Conservation (phyloP, 2,797 vertebrate genomes). For the Chaetodon trifasciatus region DNA sequence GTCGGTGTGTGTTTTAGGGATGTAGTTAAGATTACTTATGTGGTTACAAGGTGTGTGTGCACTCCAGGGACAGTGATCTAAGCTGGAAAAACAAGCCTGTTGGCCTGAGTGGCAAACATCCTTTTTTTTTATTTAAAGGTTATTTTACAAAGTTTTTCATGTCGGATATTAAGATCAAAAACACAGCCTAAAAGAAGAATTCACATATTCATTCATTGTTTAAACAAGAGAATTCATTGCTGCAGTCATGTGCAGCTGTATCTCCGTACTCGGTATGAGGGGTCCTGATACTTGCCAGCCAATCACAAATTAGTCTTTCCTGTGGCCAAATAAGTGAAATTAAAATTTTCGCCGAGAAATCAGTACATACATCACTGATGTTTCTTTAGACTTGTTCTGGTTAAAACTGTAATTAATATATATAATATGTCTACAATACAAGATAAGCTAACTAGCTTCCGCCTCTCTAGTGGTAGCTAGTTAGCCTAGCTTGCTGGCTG, state of each 20-base stretch:
- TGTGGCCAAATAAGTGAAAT: neutral
- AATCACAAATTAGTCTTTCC: too few relatives aligned
- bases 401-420: too few relatives aligned
- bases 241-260: too few relatives aligned
- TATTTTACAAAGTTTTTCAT: neutral
- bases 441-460: neutral
- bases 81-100: conserved; percentile 54
- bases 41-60: conserved; percentile 19
- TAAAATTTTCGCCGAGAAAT: neutral
- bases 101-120: conserved; percentile 34
- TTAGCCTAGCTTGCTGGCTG: too few relatives aligned
- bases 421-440: neutral
- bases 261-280: too few relatives aligned
- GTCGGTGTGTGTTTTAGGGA: neutral
- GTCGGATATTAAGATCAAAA: neutral
- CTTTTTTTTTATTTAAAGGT: neutral
- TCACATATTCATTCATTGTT: neutral
- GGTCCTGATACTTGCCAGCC: too few relatives aligned
- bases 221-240: too few relatives aligned
- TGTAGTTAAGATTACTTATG: conserved; percentile 36
- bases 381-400: too few relatives aligned
- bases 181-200: neutral
- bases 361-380: too few relatives aligned
- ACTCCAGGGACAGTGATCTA: conserved; percentile 41
- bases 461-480: neutral